Percentiles rank a stretch among this genome's conserved stretches.
Evolutionary conservation across 2,797 vertebrate species (phyloP).

Genomic region (Hyperoplus immaculatus): DNA sequence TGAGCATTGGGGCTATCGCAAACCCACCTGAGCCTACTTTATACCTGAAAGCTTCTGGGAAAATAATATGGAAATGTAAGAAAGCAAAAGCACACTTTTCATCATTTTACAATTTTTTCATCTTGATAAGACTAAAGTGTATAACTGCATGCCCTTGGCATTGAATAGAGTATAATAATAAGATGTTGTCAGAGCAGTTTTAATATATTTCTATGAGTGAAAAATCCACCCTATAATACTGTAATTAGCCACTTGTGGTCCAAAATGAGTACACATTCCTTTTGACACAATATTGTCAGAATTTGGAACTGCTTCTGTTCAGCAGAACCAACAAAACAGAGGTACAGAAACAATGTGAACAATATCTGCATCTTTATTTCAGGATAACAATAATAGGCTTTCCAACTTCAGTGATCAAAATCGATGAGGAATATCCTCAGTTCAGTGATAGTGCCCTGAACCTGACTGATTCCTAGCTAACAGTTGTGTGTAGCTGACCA

Average conservation of each 20-base stretch:
- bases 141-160: background rate
- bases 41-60: background rate
- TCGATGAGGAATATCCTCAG: background rate
- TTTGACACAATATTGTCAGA: background rate
- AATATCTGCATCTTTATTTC: slow-evolving; percentile 2
- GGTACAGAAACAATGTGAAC: background rate
- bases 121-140: background rate
- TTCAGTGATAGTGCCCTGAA: background rate
- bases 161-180: background rate
- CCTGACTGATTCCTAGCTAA: slow-evolving; percentile 16
- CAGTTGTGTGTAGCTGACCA: background rate
- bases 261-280: background rate
- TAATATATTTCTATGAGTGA: background rate
- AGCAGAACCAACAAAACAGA: background rate
- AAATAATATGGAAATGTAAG: slow-evolving; percentile 3
- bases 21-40: slow-evolving; percentile 23
- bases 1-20: background rate
- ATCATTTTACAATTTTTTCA: background rate
- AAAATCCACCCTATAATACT: background rate
- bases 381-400: background rate
- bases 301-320: background rate
- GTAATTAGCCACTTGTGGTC: background rate
- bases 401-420: background rate
- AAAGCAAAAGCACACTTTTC: background rate
- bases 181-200: background rate